These are phyloP conservation scores for Drosophila subsilvestris DNA, from an alignment of 2,888 invertebrate species.

Conservation along the genomic window DNA sequence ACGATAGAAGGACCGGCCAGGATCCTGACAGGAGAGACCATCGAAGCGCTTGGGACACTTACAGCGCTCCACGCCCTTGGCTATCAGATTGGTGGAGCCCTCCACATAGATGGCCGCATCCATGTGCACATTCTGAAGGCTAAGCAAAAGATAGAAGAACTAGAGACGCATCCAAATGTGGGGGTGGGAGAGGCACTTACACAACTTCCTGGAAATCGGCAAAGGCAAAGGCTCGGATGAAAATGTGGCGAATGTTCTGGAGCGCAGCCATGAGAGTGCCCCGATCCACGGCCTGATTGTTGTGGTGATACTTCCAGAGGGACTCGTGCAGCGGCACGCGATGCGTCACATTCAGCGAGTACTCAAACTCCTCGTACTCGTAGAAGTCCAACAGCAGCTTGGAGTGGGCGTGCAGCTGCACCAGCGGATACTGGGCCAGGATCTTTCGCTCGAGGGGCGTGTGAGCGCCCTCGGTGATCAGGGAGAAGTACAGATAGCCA, in stretches of 20 bases:
- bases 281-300: conserved; percentile 87
- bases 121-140: conserved; percentile 91
- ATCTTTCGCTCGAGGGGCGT: conserved; percentile 86
- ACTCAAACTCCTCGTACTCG: conserved; percentile 84
- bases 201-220: conserved; percentile 86
- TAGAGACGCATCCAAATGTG: background rate
- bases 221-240: conserved; percentile 89
- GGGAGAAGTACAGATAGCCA: conserved; percentile 92
- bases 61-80: conserved; percentile 94
- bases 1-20: conserved; percentile 92
- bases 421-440: conserved; percentile 89
- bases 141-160: conserved; percentile 71
- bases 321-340: conserved; percentile 90
- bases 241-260: conserved; percentile 92
- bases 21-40: conserved; percentile 95
- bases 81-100: conserved; percentile 88
- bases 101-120: conserved; percentile 91
- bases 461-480: conserved; percentile 88
- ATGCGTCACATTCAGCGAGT: conserved; percentile 85
- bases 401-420: conserved; percentile 91
- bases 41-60: conserved; percentile 92
- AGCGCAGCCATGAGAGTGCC: conserved; percentile 95
- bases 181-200: conserved; percentile 85
- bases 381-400: conserved; percentile 91
- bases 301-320: conserved; percentile 87